A percentile compares a stretch with the other conserved stretches of the same genome.
phyloP scores from a whole-genome alignment of 1,140 invertebrate genomes.

The Bombus ignitus region DNA sequence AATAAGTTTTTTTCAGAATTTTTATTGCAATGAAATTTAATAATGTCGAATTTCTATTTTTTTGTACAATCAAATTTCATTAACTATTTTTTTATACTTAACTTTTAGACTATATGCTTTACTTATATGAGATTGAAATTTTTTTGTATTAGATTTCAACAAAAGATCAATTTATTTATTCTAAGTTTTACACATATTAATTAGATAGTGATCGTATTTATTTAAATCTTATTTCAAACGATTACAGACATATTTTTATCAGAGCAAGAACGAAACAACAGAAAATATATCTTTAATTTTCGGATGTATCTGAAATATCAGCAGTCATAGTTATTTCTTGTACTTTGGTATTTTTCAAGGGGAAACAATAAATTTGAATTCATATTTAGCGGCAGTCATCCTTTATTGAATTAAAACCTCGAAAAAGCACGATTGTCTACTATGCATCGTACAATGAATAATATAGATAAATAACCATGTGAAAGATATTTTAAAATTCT shows the following conservation, averaged over 20 bases:
- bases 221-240: too few species aligned
- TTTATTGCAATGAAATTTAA: background rate
- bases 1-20: background rate
- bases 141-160: background rate
- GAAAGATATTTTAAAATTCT: slow-evolving; percentile 1
- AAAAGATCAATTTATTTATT: background rate
- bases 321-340: background rate
- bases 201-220: background rate
- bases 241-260: background rate
- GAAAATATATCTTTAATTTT: background rate
- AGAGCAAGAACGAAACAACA: background rate
- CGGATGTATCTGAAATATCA: background rate
- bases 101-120: background rate
- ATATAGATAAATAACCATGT: background rate
- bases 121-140: background rate
- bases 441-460: background rate
- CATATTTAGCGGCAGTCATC: background rate
- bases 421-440: background rate
- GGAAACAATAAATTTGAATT: too few species aligned
- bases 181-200: too few species aligned
- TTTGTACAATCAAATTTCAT: background rate
- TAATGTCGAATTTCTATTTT: background rate
- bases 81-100: background rate
- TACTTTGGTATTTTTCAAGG: too few species aligned
- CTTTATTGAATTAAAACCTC: slow-evolving; percentile 14